Evolutionary conservation across 2,888 invertebrate species (phyloP).

Genomic region (Disparrhopalites patrizii): DNA sequence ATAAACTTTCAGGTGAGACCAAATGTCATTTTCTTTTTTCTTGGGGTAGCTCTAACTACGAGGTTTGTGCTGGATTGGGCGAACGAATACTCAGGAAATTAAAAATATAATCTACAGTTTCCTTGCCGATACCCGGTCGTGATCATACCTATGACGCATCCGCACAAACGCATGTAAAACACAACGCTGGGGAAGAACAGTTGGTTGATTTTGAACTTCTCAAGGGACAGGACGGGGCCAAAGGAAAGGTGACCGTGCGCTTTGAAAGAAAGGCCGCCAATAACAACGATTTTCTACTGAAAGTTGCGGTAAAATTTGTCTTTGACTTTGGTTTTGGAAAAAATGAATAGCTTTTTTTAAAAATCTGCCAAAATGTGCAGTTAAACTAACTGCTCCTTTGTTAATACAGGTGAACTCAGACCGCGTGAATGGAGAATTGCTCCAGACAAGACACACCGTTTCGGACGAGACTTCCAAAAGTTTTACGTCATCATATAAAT

Average conservation of each 20-base stretch:
- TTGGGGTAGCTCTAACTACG: neutral
- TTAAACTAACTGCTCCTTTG: too few relatives aligned
- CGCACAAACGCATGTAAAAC: slow-evolving; percentile 10
- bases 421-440: neutral
- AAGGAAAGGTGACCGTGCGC: slow-evolving; percentile 2
- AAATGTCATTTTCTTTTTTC: neutral
- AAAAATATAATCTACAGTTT: slow-evolving; percentile 7
- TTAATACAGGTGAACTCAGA: slow-evolving; percentile 1
- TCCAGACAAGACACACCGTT: slow-evolving; percentile 8
- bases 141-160: neutral
- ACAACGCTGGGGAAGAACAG: slow-evolving; percentile 15
- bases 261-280: slow-evolving; percentile 18
- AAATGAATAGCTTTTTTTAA: too few relatives aligned
- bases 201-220: slow-evolving; percentile 12
- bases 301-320: slow-evolving; percentile 3
- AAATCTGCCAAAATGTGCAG: too few relatives aligned
- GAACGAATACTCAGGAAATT: neutral
- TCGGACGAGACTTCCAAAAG: neutral
- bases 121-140: slow-evolving; percentile 1
- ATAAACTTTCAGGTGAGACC: slow-evolving; percentile 16
- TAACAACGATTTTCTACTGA: slow-evolving; percentile 22
- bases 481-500: slow-evolving; percentile 8
- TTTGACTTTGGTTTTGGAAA: too few relatives aligned
- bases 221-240: slow-evolving; percentile 4
- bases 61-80: neutral